Percentiles rank a stretch among this genome's conserved stretches.
phyloP scores from a whole-genome alignment of 2,113 vertebrate species.

The Sardina pilchardus region DNA sequence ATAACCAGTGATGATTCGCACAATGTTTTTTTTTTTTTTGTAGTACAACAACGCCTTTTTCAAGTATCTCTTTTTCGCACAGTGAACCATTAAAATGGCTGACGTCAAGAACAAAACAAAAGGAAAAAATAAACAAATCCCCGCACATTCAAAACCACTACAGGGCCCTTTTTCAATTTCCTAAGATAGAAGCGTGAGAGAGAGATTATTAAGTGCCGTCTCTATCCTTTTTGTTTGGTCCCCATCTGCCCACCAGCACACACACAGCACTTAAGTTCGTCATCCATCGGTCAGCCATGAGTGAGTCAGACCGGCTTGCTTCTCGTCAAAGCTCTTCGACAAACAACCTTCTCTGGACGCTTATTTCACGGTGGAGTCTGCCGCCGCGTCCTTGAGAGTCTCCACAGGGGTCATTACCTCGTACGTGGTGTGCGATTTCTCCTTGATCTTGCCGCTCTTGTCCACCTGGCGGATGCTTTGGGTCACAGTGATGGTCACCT shows the following conservation, averaged over 20 bases:
- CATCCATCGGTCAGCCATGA: not conserved
- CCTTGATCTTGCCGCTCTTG: constrained; percentile 71
- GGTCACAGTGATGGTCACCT: constrained; percentile 78
- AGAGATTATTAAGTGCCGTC: not conserved
- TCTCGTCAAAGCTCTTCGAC: not conserved
- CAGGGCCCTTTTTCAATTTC: not conserved
- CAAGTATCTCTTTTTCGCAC: not conserved
- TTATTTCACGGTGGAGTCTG: constrained; percentile 46
- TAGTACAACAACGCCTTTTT: not conserved
- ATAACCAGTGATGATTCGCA: not conserved
- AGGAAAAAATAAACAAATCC: too few species aligned
- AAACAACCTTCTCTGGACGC: not conserved
- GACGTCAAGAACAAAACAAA: not conserved
- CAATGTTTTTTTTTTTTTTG: not conserved
- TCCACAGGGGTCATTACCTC: constrained; percentile 72
- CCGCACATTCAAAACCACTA: not conserved
- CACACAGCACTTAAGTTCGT: not conserved
- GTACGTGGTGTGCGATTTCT: constrained; percentile 71
- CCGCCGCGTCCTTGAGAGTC: constrained; percentile 52
- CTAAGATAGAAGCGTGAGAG: not conserved
- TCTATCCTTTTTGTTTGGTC: not conserved
- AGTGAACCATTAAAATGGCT: not conserved
- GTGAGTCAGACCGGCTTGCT: not conserved
- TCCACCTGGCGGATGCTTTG: constrained; percentile 78
- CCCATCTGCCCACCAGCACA: not conserved